Evolutionary conservation across 2,797 vertebrate genomes (phyloP).

Genomic region (Melanotaenia parkinsoni): DNA sequence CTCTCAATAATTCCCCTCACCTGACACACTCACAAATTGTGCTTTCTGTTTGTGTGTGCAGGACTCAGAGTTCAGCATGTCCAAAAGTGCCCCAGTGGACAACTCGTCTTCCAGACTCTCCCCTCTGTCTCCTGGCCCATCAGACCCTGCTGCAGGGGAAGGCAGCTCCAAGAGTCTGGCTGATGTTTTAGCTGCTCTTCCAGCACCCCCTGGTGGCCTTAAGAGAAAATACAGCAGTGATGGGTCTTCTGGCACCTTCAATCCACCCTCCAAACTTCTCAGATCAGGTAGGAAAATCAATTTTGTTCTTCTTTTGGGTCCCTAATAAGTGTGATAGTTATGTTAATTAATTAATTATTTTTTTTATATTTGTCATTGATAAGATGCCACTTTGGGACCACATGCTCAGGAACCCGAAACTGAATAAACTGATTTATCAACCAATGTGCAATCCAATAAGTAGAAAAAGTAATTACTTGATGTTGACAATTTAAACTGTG

Average conservation of each 20-base stretch:
- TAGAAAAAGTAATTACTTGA: neutral
- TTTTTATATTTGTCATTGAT: neutral
- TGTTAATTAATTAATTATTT: too few relatives aligned
- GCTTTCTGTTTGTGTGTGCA: slow-evolving; percentile 37
- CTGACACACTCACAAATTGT: neutral
- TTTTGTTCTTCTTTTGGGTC: neutral
- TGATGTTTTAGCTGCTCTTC: slow-evolving; percentile 78
- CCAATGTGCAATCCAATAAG: too few relatives aligned
- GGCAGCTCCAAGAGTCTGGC: slow-evolving; percentile 78
- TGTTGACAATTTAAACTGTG: too few relatives aligned
- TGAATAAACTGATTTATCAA: neutral
- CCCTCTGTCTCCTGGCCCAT: slow-evolving; percentile 36
- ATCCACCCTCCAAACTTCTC: slow-evolving; percentile 79
- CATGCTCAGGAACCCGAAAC: neutral
- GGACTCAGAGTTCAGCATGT: slow-evolving; percentile 79
- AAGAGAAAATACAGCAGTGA: slow-evolving; percentile 86
- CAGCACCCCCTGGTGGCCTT: slow-evolving; percentile 72
- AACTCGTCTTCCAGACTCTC: slow-evolving; percentile 59
- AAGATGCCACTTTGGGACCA: neutral
- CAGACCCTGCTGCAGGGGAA: slow-evolving; percentile 75
- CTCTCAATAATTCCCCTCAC: too few relatives aligned
- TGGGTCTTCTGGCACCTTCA: slow-evolving; percentile 43
- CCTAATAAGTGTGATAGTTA: too few relatives aligned
- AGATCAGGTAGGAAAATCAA: slow-evolving; percentile 77
- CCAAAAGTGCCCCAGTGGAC: slow-evolving; percentile 77